Percentiles rank a stretch among this genome's conserved stretches.
Evolutionary conservation across 1,140 invertebrate genomes (phyloP).

Genomic region (Brachionus angularis): DNA sequence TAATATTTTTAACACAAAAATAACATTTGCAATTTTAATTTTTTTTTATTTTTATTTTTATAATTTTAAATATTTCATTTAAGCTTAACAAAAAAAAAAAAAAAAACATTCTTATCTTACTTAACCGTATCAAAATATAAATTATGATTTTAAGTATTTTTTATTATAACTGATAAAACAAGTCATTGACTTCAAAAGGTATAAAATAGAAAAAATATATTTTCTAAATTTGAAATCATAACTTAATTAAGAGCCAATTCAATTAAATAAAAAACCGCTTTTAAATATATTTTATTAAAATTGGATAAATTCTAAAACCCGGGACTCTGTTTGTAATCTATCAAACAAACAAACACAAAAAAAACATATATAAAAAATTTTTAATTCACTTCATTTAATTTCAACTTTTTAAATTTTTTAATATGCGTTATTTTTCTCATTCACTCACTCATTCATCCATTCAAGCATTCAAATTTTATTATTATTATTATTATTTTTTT

Average conservation of each 20-base stretch:
- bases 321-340: no score
- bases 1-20: no score
- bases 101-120: slow-evolving; percentile 27
- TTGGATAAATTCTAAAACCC: no score
- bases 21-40: no score
- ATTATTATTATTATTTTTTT: no score
- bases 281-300: no score
- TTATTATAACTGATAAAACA: slow-evolving; percentile 35
- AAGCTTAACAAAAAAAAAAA: not conserved
- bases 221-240: not conserved
- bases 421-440: slow-evolving; percentile 41
- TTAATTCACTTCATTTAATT: slow-evolving; percentile 32
- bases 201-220: no score
- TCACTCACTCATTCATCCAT: slow-evolving; percentile 40
- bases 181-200: not conserved
- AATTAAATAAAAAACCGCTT: no score
- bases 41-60: not conserved
- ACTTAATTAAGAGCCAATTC: slow-evolving; percentile 10
- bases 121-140: slow-evolving; percentile 41
- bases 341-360: no score
- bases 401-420: not conserved
- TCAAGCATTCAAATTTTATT: slow-evolving; percentile 43
- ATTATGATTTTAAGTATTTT: not conserved
- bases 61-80: no score
- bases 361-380: no score